A percentile compares a stretch with the other conserved stretches of the same genome.
Evolutionary conservation across 2,113 vertebrate genomes (phyloP).

Genomic region (Archocentrus centrarchus): DNA sequence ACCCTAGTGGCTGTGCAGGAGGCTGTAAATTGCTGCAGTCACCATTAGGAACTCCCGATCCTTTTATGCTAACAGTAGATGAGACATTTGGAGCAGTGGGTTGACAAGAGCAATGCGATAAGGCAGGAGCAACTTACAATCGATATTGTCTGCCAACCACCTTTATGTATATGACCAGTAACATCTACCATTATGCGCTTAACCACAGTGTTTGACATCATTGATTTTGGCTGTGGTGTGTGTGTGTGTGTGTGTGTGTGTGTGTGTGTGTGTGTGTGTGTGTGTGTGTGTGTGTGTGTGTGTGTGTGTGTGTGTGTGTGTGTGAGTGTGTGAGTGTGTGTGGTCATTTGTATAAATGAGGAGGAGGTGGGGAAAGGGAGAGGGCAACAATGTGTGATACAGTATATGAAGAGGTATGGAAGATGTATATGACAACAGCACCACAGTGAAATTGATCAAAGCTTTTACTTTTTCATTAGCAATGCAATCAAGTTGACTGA

Average conservation of each 20-base stretch:
- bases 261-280: too few species aligned
- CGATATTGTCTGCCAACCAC: constrained; percentile 64
- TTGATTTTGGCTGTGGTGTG: constrained; percentile 50
- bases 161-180: constrained; percentile 63
- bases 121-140: constrained; percentile 58
- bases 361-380: not conserved
- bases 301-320: not conserved
- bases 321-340: constrained; percentile 4
- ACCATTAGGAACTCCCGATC: constrained; percentile 32
- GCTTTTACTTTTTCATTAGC: constrained; percentile 14
- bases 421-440: constrained; percentile 15
- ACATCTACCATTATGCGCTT: constrained; percentile 41
- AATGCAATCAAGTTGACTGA: not conserved
- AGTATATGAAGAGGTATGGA: constrained; percentile 13
- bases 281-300: too few species aligned
- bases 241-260: not conserved
- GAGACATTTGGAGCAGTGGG: constrained; percentile 55
- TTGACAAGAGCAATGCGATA: constrained; percentile 48
- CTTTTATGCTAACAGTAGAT: constrained; percentile 56
- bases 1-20: constrained; percentile 52
- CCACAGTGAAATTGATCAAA: constrained; percentile 11
- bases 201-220: constrained; percentile 47
- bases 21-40: constrained; percentile 64
- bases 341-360: constrained; percentile 27
- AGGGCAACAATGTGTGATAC: not conserved